phyloP scores from a whole-genome alignment of 2,113 vertebrate species.

The Cheirogaleus medius region DNA sequence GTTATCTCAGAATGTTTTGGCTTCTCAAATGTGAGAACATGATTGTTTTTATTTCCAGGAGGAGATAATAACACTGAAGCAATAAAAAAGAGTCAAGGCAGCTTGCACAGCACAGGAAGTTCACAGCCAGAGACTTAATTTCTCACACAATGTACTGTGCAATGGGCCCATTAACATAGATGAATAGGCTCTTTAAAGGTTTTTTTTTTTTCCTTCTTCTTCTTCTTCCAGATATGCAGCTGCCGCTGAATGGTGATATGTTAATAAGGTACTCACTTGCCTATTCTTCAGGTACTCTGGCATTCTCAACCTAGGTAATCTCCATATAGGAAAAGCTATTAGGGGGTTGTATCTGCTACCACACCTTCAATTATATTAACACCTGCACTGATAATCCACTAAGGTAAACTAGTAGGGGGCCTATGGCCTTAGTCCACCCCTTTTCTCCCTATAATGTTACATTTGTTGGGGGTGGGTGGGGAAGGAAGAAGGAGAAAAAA shows the following conservation, averaged over 20 bases:
- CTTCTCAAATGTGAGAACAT: constrained; percentile 89
- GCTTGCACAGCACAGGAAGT: constrained; percentile 90
- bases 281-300: constrained; percentile 92
- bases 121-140: constrained; percentile 93
- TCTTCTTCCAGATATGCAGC: constrained; percentile 91
- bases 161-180: constrained; percentile 94
- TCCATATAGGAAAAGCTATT: constrained; percentile 89
- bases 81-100: constrained; percentile 91
- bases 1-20: constrained; percentile 89
- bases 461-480: constrained; percentile 51
- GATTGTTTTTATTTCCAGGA: constrained; percentile 91
- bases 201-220: constrained; percentile 80
- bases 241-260: constrained; percentile 93
- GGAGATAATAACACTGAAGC: constrained; percentile 89
- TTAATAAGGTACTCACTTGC: constrained; percentile 93
- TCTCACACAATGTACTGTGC: constrained; percentile 94
- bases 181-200: constrained; percentile 94
- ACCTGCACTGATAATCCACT: constrained; percentile 93
- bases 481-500: constrained; percentile 57
- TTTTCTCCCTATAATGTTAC: constrained; percentile 79
- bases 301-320: constrained; percentile 94
- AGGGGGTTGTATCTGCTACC: constrained; percentile 86
- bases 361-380: constrained; percentile 97
- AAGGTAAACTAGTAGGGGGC: constrained; percentile 88
- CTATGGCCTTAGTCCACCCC: constrained; percentile 82